Conservation (phyloP, 2,888 invertebrate species). For the Agrotis puta region DNA sequence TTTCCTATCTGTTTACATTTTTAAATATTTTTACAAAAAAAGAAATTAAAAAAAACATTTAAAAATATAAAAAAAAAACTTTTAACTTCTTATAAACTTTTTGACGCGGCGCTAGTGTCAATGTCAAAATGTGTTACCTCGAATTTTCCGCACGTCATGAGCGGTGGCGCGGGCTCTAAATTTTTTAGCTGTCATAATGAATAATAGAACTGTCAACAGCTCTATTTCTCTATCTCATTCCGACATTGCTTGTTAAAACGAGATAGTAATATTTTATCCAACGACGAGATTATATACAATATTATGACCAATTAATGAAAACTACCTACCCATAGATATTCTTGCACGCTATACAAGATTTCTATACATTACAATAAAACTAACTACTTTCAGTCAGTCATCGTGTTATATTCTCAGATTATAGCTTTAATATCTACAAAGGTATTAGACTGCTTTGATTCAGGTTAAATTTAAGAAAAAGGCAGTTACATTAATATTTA, state of each 20-base stretch:
- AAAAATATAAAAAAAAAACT: no score
- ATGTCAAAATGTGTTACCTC: no score
- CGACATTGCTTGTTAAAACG: neutral
- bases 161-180: no score
- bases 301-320: no score
- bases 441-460: slow-evolving; percentile 37
- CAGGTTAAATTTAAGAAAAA: neutral
- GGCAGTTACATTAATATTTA: neutral
- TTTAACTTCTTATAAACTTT: no score
- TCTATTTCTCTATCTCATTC: neutral
- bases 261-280: neutral
- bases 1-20: no score
- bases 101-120: no score
- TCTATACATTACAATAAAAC: slow-evolving; percentile 66
- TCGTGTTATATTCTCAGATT: slow-evolving; percentile 51
- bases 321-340: slow-evolving; percentile 42
- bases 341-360: slow-evolving; percentile 25
- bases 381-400: slow-evolving; percentile 73
- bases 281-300: neutral
- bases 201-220: neutral
- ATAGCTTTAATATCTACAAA: slow-evolving; percentile 48
- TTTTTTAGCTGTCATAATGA: neutral
- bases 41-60: no score
- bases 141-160: no score
- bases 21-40: no score